Evolutionary conservation across 92 coral and sea anemone species (phyloP).

Genomic region (Montipora capitata): DNA sequence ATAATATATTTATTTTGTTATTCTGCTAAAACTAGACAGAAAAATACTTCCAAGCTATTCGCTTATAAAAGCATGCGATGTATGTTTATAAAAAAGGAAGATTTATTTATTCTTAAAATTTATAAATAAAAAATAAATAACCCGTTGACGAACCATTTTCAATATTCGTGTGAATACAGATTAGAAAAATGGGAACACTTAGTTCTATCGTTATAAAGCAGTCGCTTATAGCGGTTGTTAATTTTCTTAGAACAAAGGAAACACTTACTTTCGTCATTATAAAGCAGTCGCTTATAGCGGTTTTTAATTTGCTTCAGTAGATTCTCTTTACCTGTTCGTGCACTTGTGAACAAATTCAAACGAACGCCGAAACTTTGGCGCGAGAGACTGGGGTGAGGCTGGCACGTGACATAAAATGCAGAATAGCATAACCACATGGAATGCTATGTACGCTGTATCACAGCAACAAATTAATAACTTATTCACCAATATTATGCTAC

Average conservation of each 20-base stretch:
- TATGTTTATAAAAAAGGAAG: constrained; percentile 3
- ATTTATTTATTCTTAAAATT: constrained; percentile 39
- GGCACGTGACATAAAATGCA: too few relatives aligned
- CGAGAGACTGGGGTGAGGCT: too few relatives aligned
- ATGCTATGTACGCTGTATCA: neutral
- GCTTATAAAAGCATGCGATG: constrained; percentile 7
- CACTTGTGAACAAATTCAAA: too few relatives aligned
- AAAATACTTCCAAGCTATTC: constrained; percentile 22
- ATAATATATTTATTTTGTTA: constrained; percentile 44
- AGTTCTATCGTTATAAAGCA: too few relatives aligned
- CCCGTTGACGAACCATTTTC: neutral
- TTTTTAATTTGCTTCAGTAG: neutral
- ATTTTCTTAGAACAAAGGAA: too few relatives aligned
- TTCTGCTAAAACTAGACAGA: constrained; percentile 15
- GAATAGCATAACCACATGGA: too few relatives aligned
- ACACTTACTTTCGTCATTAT: too few relatives aligned
- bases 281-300: neutral
- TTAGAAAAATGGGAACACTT: neutral
- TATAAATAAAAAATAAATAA: constrained; percentile 15
- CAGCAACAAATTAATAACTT: too few relatives aligned
- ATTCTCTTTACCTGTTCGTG: neutral
- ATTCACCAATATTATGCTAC: too few relatives aligned
- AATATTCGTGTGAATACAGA: neutral
- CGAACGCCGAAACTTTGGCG: too few relatives aligned
- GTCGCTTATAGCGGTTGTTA: too few relatives aligned